phyloP scores from a whole-genome alignment of 92 coral and sea anemone genomes.

The Epizoanthus scotinus region DNA sequence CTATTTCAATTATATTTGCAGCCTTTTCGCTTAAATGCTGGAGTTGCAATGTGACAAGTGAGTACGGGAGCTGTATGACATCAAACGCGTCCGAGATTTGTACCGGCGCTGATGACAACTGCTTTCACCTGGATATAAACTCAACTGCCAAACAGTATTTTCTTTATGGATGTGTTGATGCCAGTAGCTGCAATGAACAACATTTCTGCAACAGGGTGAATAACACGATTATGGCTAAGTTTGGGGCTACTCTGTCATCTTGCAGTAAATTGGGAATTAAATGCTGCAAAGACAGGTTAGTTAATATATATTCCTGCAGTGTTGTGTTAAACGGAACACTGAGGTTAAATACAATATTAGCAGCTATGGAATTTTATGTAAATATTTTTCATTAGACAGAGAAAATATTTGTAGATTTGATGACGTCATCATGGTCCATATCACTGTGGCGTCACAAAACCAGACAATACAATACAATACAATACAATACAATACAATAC shows the following conservation, averaged over 20 bases:
- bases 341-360: not conserved
- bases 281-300: not conserved
- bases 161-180: not conserved
- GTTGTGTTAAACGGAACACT: not conserved
- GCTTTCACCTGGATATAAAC: slow-evolving; percentile 1
- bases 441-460: too few relatives aligned
- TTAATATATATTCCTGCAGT: not conserved
- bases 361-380: too few relatives aligned
- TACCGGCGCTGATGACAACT: not conserved
- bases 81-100: not conserved
- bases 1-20: not conserved
- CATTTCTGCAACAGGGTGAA: not conserved
- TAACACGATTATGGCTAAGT: not conserved
- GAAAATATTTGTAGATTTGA: too few relatives aligned
- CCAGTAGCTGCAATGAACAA: not conserved
- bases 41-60: slow-evolving; percentile 9
- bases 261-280: not conserved
- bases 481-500: too few relatives aligned
- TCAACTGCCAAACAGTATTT: not conserved
- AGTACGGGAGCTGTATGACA: not conserved
- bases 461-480: too few relatives aligned
- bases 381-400: too few relatives aligned
- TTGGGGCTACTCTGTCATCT: not conserved
- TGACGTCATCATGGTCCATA: too few relatives aligned
- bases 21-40: slow-evolving; percentile 6